Base-by-base conservation (phyloP, 1,140 invertebrate species). In the Cydia splendana region DNA sequence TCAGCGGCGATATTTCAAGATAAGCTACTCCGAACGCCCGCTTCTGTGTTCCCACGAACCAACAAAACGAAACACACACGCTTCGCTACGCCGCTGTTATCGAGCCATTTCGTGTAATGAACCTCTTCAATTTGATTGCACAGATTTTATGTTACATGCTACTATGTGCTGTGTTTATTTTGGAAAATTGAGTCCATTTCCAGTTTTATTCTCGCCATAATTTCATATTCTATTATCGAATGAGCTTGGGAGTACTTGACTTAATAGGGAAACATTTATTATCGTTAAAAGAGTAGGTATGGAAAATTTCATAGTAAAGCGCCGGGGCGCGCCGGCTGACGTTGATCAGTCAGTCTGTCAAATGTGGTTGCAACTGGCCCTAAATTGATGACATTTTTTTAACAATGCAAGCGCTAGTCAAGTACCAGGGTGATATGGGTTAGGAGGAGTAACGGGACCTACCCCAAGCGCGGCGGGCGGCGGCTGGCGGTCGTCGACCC, bases 1-100 rank as follows among this genome's bases (percentile, higher is more conserved):
- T 88, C 88, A 82, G 83, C 84, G 80, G 81, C 85, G 83, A 91
- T 91, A 88, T 86, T 83, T 88, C 84, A 85, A 88, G 88, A 91
- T 89, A 91, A 90, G 87, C 82, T 76, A 84, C 82, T 83, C 80
- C 82, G 87, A 86, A 82, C 81, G 81, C 69, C 53, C 79, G 76
- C 83, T 83, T 79, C 81, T 77, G 82, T 76, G 73, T 88, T 90
- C 87, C 87, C 87, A 89, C 86, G 87, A 80, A 74, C 75, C 76
- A 78, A 81, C 79, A 76, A 76, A 48, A 71, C 75, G 30, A 45
- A 67, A 71, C 67, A 71, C 67, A 71, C 30, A 71, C 67, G 67
- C 67, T 71, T 69, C 28, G 65, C 65, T 71, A 71, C n/a, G 67
- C 38, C 34, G 7, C 67, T 20, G 67, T 71, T 71, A 71, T 71